Evolutionary conservation across 2,888 invertebrate genomes (phyloP).

Genomic region (Carterocephalus palaemon): DNA sequence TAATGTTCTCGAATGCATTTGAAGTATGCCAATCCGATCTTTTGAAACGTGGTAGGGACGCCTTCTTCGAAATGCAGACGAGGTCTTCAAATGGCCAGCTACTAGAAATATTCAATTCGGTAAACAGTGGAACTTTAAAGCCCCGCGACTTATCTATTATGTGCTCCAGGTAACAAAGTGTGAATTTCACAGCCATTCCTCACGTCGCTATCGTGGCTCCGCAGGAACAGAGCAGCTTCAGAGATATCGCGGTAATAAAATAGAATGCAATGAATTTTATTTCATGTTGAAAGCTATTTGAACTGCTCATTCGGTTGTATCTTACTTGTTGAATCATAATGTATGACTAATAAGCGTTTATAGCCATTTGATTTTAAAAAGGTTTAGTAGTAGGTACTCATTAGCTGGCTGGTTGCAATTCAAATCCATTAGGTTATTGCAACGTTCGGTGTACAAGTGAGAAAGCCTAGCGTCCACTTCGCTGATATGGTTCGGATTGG

Average conservation of each 20-base stretch:
- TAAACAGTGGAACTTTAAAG: too few relatives aligned
- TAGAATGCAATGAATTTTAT: constrained; percentile 8
- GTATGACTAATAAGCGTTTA: too few relatives aligned
- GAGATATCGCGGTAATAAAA: constrained; percentile 19
- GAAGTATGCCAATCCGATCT: too few relatives aligned
- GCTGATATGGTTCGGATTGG: too few relatives aligned
- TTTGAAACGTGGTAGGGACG: too few relatives aligned
- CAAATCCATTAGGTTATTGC: too few relatives aligned
- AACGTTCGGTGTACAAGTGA: too few relatives aligned
- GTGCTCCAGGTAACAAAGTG: constrained; percentile 10
- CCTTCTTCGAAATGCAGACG: not conserved
- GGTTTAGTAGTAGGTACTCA: too few relatives aligned
- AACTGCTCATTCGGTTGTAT: not conserved
- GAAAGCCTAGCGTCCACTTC: too few relatives aligned
- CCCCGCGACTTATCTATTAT: constrained; percentile 1
- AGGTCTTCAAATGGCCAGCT: not conserved
- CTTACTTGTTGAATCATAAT: constrained; percentile 3
- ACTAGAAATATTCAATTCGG: not conserved
- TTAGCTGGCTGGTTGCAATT: too few relatives aligned
- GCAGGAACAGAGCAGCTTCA: constrained; percentile 11
- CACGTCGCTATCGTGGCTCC: constrained; percentile 13
- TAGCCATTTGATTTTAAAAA: too few relatives aligned
- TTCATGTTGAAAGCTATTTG: not conserved
- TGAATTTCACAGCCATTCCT: constrained; percentile 12
- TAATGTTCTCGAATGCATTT: too few relatives aligned